Base-by-base conservation (phyloP, 1,140 invertebrate genomes). In the Aleiodes sp. region DNA sequence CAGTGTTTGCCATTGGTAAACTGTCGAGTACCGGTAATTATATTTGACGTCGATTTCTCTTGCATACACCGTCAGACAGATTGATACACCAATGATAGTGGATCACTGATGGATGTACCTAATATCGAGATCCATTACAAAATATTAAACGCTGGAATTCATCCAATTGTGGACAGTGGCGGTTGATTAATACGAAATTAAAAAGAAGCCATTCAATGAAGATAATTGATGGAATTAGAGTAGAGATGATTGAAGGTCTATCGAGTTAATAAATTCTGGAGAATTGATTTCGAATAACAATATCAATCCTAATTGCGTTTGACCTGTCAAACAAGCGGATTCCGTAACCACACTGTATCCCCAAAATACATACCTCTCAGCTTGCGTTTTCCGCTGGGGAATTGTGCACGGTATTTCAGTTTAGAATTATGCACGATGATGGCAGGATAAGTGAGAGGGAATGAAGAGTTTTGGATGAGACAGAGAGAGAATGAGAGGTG, bases 41-140 rank as follows among this genome's bases (percentile, higher is more conserved):
- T 79, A 80, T 85, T 84, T 83, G 76, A 73, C 75, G 76, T 79
- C 78, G 75, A 82, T 84, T 83, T 76, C 80, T 81, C 80, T 68
- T 75, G 76, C 71, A 82, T 75, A 84, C 77, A 77, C 56, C 63
- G 41, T 70, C 70, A 70, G 60, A 74, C 75, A 65, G 68, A 70
- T 70, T 74, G 68, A 59, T 59, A 14, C n/a, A 46, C 37, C 35
- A 37, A 28, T 33, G 24, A 61, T 19, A 21, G 28, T n/a, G 21
- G 24, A 61, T 37, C 26, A 46, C 14, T 12, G 24, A 14, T 43
- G 28, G 31, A 2, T 21, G 68, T 57, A 57, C 26, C n/a, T 28
- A 41, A 31, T 57, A 46, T 10, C 39, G 60, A 37, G 39, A 57
- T 28, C 26, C 43, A 70, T 24, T 61, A 46, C 39, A 63, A 37